Percentiles rank a stretch among this genome's conserved stretches.
These are phyloP conservation scores for Lophura nycthemera DNA, from an alignment of 2,113 vertebrate genomes.

Conservation along the genomic window DNA sequence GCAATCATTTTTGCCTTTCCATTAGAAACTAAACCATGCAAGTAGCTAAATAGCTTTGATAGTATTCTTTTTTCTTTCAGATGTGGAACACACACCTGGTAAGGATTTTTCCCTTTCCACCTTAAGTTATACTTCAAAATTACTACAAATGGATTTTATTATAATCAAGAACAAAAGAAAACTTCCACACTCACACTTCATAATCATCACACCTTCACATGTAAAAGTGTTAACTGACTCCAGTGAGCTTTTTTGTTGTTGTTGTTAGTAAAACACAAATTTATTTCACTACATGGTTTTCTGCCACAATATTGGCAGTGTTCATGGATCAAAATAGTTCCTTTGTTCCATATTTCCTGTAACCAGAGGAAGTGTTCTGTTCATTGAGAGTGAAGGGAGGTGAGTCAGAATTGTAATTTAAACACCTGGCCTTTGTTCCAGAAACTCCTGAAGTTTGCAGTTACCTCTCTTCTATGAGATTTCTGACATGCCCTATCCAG, in stretches of 20 bases:
- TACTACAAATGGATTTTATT: background rate
- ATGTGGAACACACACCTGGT: background rate
- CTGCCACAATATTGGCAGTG: background rate
- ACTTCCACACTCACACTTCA: background rate
- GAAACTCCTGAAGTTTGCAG: background rate
- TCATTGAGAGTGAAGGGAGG: background rate
- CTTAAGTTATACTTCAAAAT: background rate
- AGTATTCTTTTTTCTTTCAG: background rate
- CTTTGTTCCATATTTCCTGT: conserved; percentile 58
- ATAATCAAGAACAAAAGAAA: background rate
- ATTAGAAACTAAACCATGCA: background rate
- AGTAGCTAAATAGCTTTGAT: background rate
- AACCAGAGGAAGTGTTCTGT: conserved; percentile 17
- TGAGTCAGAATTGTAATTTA: background rate
- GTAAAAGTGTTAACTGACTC: background rate
- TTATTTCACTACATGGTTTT: conserved; percentile 6
- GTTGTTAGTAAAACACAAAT: conserved; percentile 19
- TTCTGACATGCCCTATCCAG: background rate
- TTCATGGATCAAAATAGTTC: conserved; percentile 27
- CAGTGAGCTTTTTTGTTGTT: background rate
- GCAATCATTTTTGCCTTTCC: background rate
- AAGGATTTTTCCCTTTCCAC: background rate
- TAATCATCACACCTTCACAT: background rate
- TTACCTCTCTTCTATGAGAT: background rate
- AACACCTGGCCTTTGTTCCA: conserved; percentile 28